A percentile compares a stretch with the other conserved stretches of the same genome.
Conservation (phyloP, 1,140 invertebrate genomes). For the Drosophila prosaltans region DNA sequence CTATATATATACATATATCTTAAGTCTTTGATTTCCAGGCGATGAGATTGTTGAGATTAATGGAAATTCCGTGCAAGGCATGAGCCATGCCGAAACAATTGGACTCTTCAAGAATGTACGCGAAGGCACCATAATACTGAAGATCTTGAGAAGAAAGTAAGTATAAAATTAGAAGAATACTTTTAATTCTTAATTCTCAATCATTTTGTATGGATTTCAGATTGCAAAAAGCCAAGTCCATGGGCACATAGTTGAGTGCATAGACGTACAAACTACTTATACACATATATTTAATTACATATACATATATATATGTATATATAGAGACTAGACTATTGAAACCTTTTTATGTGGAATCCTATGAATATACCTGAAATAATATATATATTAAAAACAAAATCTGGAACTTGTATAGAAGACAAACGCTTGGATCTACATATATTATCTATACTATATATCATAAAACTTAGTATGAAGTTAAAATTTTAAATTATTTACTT, state of each 20-base stretch:
- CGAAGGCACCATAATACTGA: conserved; percentile 91
- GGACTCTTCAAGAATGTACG: conserved; percentile 94
- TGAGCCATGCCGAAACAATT: conserved; percentile 95
- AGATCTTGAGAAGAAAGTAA: conserved; percentile 89
- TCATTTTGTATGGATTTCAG: conserved; percentile 27
- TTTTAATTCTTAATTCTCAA: background rate
- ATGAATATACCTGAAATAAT: conserved; percentile 44
- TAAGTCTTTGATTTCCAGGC: conserved; percentile 84
- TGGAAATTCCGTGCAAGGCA: conserved; percentile 90
- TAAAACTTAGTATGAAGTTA: conserved; percentile 30
- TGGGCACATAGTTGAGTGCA: conserved; percentile 62
- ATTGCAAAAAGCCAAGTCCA: conserved; percentile 79
- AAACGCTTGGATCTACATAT: background rate
- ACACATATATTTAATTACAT: conserved; percentile 14
- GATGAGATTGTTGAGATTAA: conserved; percentile 97
- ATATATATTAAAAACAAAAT: conserved; percentile 30
- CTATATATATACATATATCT: background rate
- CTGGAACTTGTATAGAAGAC: conserved; percentile 25
- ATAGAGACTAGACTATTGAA: conserved; percentile 14
- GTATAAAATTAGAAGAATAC: background rate
- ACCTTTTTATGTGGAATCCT: conserved; percentile 48
- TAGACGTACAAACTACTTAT: background rate
- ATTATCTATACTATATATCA: too few relatives aligned
- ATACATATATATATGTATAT: background rate
- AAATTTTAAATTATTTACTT: conserved; percentile 60